Evolutionary conservation across 2,888 invertebrate genomes (phyloP), one percentile per base, ranked within the genome.

Genomic region (Eupithecia subumbrata): DNA sequence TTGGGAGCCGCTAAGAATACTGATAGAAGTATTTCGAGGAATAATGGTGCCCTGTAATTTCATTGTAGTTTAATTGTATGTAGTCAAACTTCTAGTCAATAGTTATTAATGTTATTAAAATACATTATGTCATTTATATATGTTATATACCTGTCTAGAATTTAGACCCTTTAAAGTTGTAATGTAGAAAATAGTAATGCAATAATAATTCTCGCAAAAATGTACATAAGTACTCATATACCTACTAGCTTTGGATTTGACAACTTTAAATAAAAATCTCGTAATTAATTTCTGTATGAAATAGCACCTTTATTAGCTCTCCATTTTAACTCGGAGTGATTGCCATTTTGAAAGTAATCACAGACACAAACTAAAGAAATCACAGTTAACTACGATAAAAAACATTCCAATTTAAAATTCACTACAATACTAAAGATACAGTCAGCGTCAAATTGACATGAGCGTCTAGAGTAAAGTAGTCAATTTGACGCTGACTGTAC

Each of bases 1-100:
- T 85, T 95, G 79, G 89, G 89, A 67, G 82, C 89, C 30, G 81
- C 86, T n/a, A 94, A 93, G 77, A 89, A 86, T 84, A 86, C 79
- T 70, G 90, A 90, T 73, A 89, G 91, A 72, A 87, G 82, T 82
- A 72, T 86, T 82, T 90, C 90, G 73, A 90, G 87, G 83, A 90
- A 90, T 80, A 90, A 90, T 79, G 82, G 91, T 77, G 84, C 89
- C 18, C 89, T 92, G 83, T 91, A 89, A 88, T 78, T 77, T n/a
- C n/a, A n/a, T n/a, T n/a, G n/a, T n/a, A n/a, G 66, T 69, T 56
- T 76, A 43, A 60, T 56, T 68, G 30, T 73, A 68, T 74, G 72
- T 71, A 73, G 30, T 70, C 30, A 66, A 75, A 71, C 71, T 80
- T 82, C 37, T 78, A 80, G 79, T 79, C 78, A 79, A 77, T 80